Evolutionary conservation across 2,888 invertebrate species (phyloP).

Genomic region (Auanema freiburgensis): DNA sequence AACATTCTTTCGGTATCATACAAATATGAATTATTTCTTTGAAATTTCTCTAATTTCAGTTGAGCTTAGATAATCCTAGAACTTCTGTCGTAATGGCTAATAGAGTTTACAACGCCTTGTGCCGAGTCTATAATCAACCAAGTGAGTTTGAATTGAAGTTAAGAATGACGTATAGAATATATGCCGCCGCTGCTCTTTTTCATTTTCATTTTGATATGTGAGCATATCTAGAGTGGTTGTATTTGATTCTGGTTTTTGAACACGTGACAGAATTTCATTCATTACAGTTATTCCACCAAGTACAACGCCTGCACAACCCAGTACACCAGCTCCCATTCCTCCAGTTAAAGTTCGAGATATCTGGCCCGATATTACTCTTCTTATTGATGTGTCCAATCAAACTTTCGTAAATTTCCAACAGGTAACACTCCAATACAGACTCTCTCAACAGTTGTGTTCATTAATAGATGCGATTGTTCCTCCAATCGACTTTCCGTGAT

Average conservation of each 20-base stretch:
- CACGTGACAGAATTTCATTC: too few species aligned
- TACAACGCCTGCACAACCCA: slow-evolving; percentile 17
- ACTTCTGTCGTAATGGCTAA: slow-evolving; percentile 11
- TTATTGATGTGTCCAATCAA: slow-evolving; percentile 29
- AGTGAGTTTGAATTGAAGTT: slow-evolving; percentile 6
- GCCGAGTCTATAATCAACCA: slow-evolving; percentile 5
- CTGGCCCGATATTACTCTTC: slow-evolving; percentile 39
- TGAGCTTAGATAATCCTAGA: slow-evolving; percentile 7
- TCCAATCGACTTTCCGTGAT: slow-evolving; percentile 21
- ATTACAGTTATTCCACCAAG: slow-evolving; percentile 21
- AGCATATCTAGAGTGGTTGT: too few species aligned
- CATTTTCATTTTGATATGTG: too few species aligned
- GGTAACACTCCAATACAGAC: too few species aligned
- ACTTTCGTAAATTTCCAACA: slow-evolving; percentile 4
- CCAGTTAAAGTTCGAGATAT: slow-evolving; percentile 31
- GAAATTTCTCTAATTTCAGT: slow-evolving; percentile 3
- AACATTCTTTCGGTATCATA: slow-evolving; percentile 9
- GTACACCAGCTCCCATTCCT: slow-evolving; percentile 31
- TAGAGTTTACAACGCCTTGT: slow-evolving; percentile 7
- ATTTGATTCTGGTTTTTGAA: too few species aligned
- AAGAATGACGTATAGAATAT: too few species aligned
- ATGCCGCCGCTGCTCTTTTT: too few species aligned
- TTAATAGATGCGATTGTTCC: slow-evolving; percentile 24
- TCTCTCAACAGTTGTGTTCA: background rate
- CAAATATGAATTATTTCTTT: background rate